Conservation (phyloP, 2,797 vertebrate genomes). For the Smutsia temminckii region DNA sequence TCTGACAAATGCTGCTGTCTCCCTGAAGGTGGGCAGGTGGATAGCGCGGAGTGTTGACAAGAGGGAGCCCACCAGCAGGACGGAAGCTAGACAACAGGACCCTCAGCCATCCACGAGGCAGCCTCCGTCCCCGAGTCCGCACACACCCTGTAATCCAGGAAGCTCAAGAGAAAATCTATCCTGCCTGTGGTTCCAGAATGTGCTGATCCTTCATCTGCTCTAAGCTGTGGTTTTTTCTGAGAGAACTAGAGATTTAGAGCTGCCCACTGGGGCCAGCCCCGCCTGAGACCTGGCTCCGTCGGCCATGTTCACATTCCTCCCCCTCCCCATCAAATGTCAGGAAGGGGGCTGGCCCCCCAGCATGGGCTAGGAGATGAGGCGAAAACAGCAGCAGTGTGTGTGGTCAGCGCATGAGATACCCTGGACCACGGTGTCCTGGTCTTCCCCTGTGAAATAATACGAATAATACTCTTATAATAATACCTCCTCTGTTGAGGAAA, state of each 20-base stretch:
- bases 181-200: not conserved
- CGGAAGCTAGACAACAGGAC: too few relatives aligned
- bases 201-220: too few relatives aligned
- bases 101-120: conserved; percentile 21
- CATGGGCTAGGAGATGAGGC: too few relatives aligned
- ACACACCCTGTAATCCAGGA: conserved; percentile 62
- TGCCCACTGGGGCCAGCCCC: not conserved
- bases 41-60: conserved; percentile 45
- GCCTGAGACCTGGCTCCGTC: conserved; percentile 33
- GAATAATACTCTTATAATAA: not conserved
- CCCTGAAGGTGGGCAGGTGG: not conserved
- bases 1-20: conserved; percentile 43
- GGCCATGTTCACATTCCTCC: not conserved
- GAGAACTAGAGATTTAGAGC: too few relatives aligned
- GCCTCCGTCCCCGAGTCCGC: conserved; percentile 23
- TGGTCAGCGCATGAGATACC: too few relatives aligned
- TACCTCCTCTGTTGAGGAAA: not conserved
- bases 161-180: conserved; percentile 45
- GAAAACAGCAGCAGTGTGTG: too few relatives aligned
- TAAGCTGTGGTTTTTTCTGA: too few relatives aligned
- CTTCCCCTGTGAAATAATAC: not conserved
- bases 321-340: accelerated
- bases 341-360: too few relatives aligned
- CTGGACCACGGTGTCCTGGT: too few relatives aligned
- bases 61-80: not conserved